Base-by-base conservation (phyloP, 2,888 invertebrate species). In the Xanthorhoe designata region DNA sequence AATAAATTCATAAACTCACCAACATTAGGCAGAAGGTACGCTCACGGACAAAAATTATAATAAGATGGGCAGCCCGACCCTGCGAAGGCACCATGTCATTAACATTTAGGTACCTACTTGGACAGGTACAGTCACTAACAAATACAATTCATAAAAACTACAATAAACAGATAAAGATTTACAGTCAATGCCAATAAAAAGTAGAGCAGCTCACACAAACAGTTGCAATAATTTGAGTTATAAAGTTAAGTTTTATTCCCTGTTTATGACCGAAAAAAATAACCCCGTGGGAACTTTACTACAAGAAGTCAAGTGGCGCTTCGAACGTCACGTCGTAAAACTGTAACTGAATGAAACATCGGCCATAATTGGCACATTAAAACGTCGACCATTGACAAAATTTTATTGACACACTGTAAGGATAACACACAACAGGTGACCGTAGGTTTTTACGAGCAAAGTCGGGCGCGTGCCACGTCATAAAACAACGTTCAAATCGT, bases 381-480 rank as follows among this genome's bases (percentile, higher is more conserved):
- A 89, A 85, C 78, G 81, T 80, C 83, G 81, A 78, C 83, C 89
- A 89, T 89, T 90, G 89, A 88, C 86, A 80, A 86, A 86, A 85
- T 87, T 89, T 88, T 88, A 89, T 89, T 85, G 86, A 84, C 85
- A 86, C 81, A 85, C 84, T 84, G 83, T 82, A 82, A 82, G 82
- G 82, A 83, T 84, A 83, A 80, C 82, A 79, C 74, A 86, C 90
- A 90, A 90, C 92, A 92, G 91, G 91, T 92, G 92, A 91, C 91
- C 89, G 87, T 81, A 84, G 83, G 83, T 89, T 91, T 87, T 88
- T 91, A 91, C 88, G 89, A 88, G 78, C 87, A 75, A 81, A 83
- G 76, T 80, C 75, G 78, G 80, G 83, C 89, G 85, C 87, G 88
- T 87, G 89, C 80, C 82, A 75, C 71, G 79, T 82, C 79, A 84